phyloP scores from a whole-genome alignment of 2,113 vertebrate species.

The Tor tambroides region DNA sequence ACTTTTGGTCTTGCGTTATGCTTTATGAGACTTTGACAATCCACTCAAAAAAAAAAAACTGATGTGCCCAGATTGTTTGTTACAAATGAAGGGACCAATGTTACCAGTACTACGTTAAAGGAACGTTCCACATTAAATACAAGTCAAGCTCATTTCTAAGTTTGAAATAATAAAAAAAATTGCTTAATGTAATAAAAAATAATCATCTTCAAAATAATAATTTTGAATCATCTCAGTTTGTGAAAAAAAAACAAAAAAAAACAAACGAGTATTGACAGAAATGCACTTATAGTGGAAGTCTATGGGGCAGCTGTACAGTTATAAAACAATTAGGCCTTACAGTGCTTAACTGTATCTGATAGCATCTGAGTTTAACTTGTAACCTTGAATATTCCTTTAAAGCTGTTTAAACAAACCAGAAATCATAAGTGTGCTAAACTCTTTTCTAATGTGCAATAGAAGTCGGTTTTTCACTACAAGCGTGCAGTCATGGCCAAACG shows the following conservation, averaged over 20 bases:
- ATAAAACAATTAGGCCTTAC: too few relatives aligned
- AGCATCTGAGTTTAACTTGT: conserved; percentile 1
- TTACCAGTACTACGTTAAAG: conserved; percentile 52
- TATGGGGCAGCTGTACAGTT: too few relatives aligned
- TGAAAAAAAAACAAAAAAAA: not conserved
- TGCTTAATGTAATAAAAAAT: not conserved
- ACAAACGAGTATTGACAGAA: not conserved
- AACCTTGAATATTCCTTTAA: conserved; percentile 5
- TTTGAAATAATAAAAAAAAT: not conserved
- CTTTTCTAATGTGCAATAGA: conserved; percentile 56
- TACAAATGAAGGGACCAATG: conserved; percentile 73
- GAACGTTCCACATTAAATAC: conserved; percentile 42
- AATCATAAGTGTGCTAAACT: conserved; percentile 40
- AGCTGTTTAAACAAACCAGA: not conserved
- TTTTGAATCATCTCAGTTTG: not conserved
- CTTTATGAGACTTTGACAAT: conserved; percentile 50
- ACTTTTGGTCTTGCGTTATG: conserved; percentile 59
- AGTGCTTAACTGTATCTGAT: not conserved
- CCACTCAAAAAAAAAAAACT: not conserved
- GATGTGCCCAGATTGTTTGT: conserved; percentile 53
- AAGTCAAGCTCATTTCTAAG: conserved; percentile 23
- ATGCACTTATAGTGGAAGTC: not conserved
- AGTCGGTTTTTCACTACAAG: not conserved
- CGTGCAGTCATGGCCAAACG: not conserved
- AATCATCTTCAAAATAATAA: not conserved